Evolutionary conservation across 1,140 invertebrate genomes (phyloP).

Genomic region (Drosophila malerkotliana): DNA sequence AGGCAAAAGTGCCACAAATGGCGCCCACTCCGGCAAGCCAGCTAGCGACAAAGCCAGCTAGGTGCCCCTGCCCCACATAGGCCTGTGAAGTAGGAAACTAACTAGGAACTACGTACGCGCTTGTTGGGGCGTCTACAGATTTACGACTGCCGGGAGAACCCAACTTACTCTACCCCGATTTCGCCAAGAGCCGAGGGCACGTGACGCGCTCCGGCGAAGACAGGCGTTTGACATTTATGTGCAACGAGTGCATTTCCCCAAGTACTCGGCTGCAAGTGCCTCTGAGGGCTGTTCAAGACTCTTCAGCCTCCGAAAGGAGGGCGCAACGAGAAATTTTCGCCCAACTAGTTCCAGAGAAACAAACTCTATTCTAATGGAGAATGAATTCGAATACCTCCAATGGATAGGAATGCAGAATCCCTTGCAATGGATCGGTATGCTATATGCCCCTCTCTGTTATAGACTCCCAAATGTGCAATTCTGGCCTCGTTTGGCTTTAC

Average conservation of each 20-base stretch:
- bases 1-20: conserved; percentile 56
- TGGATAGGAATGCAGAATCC: conserved; percentile 19
- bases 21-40: conserved; percentile 26
- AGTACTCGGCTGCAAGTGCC: conserved; percentile 52
- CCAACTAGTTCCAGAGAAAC: no score
- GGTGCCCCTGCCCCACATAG: conserved; percentile 7
- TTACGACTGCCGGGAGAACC: conserved; percentile 51
- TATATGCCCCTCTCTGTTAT: conserved; percentile 32
- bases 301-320: conserved; percentile 47
- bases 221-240: conserved; percentile 79
- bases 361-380: neutral
- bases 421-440: neutral
- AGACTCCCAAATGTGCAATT: conserved; percentile 77
- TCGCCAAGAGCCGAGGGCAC: conserved; percentile 13
- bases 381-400: no score
- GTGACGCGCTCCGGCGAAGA: conserved; percentile 70
- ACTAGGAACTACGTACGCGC: conserved; percentile 31
- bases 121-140: conserved; percentile 60
- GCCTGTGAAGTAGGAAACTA: conserved; percentile 22
- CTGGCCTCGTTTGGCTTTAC: conserved; percentile 52
- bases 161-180: conserved; percentile 4
- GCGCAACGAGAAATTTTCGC: conserved; percentile 11
- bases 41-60: neutral
- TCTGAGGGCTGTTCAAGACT: conserved; percentile 66
- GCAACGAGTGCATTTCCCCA: conserved; percentile 64